These are phyloP conservation scores for Ceyx margarethae DNA, from an alignment of 2,113 vertebrate species.

Conservation along the genomic window DNA sequence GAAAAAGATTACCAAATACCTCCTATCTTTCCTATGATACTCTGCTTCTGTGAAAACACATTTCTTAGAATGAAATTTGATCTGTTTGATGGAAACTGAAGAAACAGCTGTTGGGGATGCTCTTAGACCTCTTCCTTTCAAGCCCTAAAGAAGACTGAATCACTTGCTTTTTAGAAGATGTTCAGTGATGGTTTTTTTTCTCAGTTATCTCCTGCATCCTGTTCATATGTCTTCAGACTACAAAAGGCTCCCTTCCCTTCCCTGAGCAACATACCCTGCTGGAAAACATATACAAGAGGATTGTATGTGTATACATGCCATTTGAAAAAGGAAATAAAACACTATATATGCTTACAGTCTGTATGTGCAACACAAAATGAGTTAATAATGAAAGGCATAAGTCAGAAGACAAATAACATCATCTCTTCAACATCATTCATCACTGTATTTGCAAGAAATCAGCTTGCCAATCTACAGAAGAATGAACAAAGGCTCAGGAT, in stretches of 20 bases:
- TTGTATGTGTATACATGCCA: background rate
- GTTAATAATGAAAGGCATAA: background rate
- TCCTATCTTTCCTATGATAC: background rate
- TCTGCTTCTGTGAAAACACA: background rate
- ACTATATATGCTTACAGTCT: background rate
- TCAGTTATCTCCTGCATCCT: background rate
- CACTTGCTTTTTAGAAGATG: background rate
- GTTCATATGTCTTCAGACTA: background rate
- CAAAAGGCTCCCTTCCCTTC: background rate
- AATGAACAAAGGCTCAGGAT: background rate
- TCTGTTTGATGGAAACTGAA: constrained; percentile 42
- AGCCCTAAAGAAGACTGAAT: background rate
- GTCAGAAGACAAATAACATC: background rate
- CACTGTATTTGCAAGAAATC: background rate
- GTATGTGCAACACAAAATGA: background rate
- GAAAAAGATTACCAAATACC: background rate
- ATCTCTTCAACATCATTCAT: background rate
- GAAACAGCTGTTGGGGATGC: constrained; percentile 21
- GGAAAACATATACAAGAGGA: background rate
- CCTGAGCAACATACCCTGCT: background rate
- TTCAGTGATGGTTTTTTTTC: background rate
- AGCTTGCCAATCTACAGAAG: background rate
- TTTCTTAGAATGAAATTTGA: background rate
- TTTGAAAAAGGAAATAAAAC: background rate
- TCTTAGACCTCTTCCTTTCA: background rate